Conservation (phyloP, 2,888 invertebrate species). For the Colletes collaris region DNA sequence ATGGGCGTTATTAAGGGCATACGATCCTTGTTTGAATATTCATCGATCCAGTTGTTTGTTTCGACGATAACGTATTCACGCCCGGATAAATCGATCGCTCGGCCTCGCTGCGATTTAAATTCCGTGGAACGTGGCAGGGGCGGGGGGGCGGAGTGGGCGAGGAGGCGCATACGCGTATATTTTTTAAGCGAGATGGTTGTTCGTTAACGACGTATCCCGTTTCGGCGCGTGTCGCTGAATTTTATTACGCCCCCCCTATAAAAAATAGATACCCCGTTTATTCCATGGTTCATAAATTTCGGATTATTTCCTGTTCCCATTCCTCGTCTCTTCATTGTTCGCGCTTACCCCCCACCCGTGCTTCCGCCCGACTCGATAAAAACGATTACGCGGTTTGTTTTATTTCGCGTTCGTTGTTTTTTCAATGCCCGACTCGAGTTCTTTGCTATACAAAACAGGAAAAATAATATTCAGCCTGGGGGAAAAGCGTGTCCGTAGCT, state of each 20-base stretch:
- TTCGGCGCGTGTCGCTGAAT: constrained; percentile 36
- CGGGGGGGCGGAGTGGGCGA: no score
- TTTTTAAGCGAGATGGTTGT: constrained; percentile 11
- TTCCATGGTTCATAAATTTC: constrained; percentile 45
- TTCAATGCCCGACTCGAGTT: neutral
- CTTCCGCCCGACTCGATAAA: constrained; percentile 27
- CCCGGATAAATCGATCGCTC: constrained; percentile 16
- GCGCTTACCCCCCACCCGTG: neutral
- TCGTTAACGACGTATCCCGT: constrained; percentile 18
- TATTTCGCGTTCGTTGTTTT: constrained; percentile 14
- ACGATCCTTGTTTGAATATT: constrained; percentile 27
- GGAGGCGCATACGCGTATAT: neutral
- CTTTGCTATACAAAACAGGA: neutral
- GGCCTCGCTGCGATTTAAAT: constrained; percentile 7
- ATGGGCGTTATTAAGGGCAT: constrained; percentile 12
- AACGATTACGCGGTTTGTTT: constrained; percentile 42
- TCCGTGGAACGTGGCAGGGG: neutral
- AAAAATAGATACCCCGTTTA: constrained; percentile 27
- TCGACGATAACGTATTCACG: constrained; percentile 16
- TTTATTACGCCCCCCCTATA: constrained; percentile 29
- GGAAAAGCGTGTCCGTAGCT: constrained; percentile 25
- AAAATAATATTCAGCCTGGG: constrained; percentile 37
- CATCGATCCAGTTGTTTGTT: constrained; percentile 34
- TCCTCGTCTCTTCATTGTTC: constrained; percentile 25
- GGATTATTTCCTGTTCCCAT: constrained; percentile 23